A percentile compares a stretch with the other conserved stretches of the same genome.
Evolutionary conservation across 2,797 vertebrate species (phyloP).

Genomic region (Neostethus bicornis): DNA sequence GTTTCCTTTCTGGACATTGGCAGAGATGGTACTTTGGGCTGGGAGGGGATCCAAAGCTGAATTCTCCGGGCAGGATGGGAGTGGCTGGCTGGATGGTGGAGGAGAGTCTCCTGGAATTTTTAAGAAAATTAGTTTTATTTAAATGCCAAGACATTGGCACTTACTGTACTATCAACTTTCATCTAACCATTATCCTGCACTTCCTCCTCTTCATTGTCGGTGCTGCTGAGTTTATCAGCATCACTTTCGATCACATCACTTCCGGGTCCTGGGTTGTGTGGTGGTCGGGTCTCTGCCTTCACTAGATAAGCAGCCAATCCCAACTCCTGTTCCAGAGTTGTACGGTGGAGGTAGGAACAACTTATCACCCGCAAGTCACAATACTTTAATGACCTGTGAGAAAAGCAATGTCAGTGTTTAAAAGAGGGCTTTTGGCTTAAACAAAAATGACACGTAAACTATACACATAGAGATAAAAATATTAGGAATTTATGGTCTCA

Average conservation of each 20-base stretch:
- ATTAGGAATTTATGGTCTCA: conserved; percentile 42
- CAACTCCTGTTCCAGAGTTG: conserved; percentile 93
- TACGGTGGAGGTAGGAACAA: conserved; percentile 90
- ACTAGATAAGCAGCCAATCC: conserved; percentile 93
- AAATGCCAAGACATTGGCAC: too few relatives aligned
- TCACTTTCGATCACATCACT: conserved; percentile 91
- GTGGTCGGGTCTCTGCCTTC: conserved; percentile 81
- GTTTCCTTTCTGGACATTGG: conserved; percentile 48
- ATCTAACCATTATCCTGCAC: conserved; percentile 82
- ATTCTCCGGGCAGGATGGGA: conserved; percentile 50
- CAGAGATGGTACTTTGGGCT: conserved; percentile 43
- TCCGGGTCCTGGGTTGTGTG: conserved; percentile 68
- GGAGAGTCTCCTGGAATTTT: conserved; percentile 59
- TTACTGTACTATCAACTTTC: background rate
- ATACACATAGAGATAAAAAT: too few relatives aligned
- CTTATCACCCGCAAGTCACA: conserved; percentile 95
- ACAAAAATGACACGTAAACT: too few relatives aligned
- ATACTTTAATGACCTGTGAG: conserved; percentile 90
- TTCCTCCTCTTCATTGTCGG: conserved; percentile 94
- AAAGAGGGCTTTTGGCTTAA: background rate
- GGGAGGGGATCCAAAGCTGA: conserved; percentile 38
- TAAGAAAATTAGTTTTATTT: background rate
- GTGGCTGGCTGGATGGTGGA: conserved; percentile 52
- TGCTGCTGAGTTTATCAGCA: conserved; percentile 91
- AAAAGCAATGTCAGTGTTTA: conserved; percentile 9